Base-by-base conservation (phyloP, 2,888 invertebrate genomes). In the Phortica magna region DNA sequence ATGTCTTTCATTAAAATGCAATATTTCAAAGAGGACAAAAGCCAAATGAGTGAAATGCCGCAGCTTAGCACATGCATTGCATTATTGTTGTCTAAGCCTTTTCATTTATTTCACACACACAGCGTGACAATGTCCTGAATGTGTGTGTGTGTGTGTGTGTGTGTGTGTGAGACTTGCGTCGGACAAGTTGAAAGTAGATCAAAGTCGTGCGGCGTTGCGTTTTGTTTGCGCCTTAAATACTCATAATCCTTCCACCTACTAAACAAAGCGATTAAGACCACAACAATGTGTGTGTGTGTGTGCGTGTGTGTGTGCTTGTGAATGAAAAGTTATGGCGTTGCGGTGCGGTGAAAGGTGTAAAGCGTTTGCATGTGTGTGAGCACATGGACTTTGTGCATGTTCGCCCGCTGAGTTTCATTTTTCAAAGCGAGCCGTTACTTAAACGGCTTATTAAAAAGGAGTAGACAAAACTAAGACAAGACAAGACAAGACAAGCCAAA, bases 221-320 rank as follows among this genome's bases (percentile, higher is more conserved):
- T 42, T 65, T 59, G 59, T 59, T 42, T 73, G 59, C 17, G 41
- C 19, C 12, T 57, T 74, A 57, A 74, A 74, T 74, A 53, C 74
- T 55, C 17, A 39, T 74, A 74, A 74, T 70, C 72, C 72, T 74
- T 67, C 77, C 74, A 77, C 68, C 75, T 67, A 77, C 84, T 77
- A 82, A 81, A 83, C 82, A 83, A 82, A 81, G 79, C 78, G 82
- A 75, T 81, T 79, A 76, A 72, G 64, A 79, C 78, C 83, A 79
- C 82, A 82, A 81, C 82, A 83, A 55, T 17, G 39, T 5, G 10
- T 10, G n/a, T n/a, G n/a, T n/a, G n/a, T 43, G 43, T 17, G 39
- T 42, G 17, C n/a, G 12, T 10, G 14, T 68, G 14, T 48, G 48
- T 48, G 65, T 42, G 55, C n/a, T n/a, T 71, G 70, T 71, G 53